Conservation (phyloP, 2,797 vertebrate species). For the Saxicola maurus region DNA sequence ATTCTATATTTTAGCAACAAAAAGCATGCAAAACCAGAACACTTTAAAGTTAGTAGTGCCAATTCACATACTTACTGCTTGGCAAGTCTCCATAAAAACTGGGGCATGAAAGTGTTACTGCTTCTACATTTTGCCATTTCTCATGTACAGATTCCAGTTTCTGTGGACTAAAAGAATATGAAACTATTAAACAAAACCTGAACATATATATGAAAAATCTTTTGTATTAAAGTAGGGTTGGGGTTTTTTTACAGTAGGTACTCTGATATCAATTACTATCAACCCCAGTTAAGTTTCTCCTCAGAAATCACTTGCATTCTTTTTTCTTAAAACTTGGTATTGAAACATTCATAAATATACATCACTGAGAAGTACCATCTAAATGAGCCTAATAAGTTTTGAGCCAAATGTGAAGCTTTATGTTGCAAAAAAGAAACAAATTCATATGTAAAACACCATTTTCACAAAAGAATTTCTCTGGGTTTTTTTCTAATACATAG, state of each 20-base stretch:
- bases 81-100: conserved; percentile 31
- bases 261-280: not conserved
- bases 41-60: not conserved
- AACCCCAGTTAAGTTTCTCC: not conserved
- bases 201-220: not conserved
- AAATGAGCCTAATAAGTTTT: not conserved
- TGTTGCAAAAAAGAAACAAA: not conserved
- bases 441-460: not conserved
- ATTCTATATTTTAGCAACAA: not conserved
- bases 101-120: not conserved
- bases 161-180: conserved; percentile 47
- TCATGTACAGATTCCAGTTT: conserved; percentile 49
- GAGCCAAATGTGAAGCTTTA: not conserved
- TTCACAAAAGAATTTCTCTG: not conserved
- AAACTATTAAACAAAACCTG: not conserved
- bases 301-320: not conserved
- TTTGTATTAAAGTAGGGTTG: rapidly evolving
- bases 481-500: not conserved
- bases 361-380: not conserved
- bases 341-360: not conserved
- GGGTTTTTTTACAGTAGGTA: not conserved
- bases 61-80: conserved; percentile 59
- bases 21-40: not conserved
- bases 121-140: conserved; percentile 49
- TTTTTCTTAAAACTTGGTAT: not conserved